A percentile compares a stretch with the other conserved stretches of the same genome.
Evolutionary conservation across 92 coral and sea anemone genomes (phyloP).

Genomic region (Porites evermanni): DNA sequence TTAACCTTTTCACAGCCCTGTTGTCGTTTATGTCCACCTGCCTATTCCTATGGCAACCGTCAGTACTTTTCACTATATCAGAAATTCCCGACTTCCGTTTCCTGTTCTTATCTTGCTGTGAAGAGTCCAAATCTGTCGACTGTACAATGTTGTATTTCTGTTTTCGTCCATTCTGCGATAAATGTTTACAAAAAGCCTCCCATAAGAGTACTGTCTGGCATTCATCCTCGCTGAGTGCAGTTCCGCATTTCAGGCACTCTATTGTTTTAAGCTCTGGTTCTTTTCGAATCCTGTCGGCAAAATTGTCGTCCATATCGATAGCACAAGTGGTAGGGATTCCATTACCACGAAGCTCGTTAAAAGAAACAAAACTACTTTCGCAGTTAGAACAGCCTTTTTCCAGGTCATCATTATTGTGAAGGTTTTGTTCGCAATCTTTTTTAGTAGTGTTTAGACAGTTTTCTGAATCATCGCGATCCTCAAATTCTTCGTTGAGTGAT

Average conservation of each 20-base stretch:
- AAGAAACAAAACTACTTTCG: neutral
- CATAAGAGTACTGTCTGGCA: neutral
- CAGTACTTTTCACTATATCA: neutral
- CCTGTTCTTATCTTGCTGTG: neutral
- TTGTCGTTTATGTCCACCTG: constrained; percentile 8
- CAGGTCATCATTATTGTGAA: neutral
- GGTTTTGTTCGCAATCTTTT: neutral
- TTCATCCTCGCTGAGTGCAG: neutral
- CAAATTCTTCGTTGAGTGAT: neutral
- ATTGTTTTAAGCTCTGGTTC: neutral
- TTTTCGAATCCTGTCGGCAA: neutral
- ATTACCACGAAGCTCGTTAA: neutral
- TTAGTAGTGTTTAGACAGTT: neutral
- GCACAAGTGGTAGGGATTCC: constrained; percentile 6
- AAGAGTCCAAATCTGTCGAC: neutral
- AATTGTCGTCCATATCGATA: neutral
- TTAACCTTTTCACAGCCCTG: neutral
- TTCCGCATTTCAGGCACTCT: neutral
- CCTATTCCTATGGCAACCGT: neutral
- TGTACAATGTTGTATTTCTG: neutral
- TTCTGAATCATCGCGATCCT: neutral
- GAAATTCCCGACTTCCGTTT: neutral
- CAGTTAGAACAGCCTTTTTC: neutral
- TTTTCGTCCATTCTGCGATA: neutral
- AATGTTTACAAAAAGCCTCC: neutral